These are phyloP conservation scores for Nomada ferruginata DNA, from an alignment of 2,888 invertebrate species.

Conservation along the genomic window DNA sequence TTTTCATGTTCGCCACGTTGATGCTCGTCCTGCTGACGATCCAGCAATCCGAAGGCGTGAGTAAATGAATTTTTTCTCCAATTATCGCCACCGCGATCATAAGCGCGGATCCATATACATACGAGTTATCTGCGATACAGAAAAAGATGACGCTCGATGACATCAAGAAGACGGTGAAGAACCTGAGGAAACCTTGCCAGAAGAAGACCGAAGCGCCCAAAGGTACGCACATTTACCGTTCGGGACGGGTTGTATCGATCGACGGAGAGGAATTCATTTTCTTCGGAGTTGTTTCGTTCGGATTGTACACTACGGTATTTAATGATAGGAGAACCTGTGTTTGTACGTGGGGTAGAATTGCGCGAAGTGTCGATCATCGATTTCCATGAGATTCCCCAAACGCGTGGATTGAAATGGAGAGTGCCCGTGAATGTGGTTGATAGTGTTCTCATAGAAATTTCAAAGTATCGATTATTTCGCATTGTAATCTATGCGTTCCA, in stretches of 20 bases:
- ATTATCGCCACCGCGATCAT: not conserved
- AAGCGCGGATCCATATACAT: not conserved
- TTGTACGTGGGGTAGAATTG: too few relatives aligned
- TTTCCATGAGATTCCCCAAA: too few relatives aligned
- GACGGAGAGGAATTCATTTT: not conserved
- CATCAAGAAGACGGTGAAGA: constrained; percentile 87
- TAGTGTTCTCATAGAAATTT: not conserved
- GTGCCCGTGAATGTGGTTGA: not conserved
- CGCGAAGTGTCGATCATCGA: too few relatives aligned
- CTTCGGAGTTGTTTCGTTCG: too few relatives aligned
- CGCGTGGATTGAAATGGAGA: too few relatives aligned
- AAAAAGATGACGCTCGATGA: constrained; percentile 85
- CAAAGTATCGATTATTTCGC: too few relatives aligned
- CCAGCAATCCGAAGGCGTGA: constrained; percentile 57
- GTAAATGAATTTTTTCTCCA: constrained; percentile 20
- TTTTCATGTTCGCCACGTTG: constrained; percentile 33
- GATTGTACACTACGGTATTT: too few relatives aligned
- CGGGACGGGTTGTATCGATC: not conserved
- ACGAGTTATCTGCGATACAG: constrained; percentile 28
- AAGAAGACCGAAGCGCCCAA: constrained; percentile 86
- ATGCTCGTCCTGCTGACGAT: constrained; percentile 31
- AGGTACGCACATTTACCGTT: constrained; percentile 19
- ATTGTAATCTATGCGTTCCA: too few relatives aligned
- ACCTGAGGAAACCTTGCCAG: constrained; percentile 88
- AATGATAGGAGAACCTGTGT: too few relatives aligned